Conservation (phyloP, 2,113 vertebrate species). For the Pterophyllum scalare region DNA sequence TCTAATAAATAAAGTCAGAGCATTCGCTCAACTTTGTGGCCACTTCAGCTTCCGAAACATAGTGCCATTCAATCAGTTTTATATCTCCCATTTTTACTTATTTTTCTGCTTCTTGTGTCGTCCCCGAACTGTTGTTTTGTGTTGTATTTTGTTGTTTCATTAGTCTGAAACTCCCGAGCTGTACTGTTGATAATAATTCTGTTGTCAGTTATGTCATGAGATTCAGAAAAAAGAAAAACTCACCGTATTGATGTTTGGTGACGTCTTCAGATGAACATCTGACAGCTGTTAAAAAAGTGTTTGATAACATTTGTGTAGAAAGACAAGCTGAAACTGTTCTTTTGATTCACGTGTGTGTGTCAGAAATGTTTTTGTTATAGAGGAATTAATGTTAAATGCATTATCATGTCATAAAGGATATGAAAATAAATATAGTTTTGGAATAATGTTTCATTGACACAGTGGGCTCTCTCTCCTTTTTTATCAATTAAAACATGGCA, state of each 20-base stretch:
- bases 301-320: background rate
- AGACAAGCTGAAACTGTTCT: slow-evolving; percentile 15
- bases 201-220: slow-evolving; percentile 17
- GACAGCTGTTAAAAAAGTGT: background rate
- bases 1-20: background rate
- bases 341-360: slow-evolving; percentile 20
- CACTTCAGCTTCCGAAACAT: background rate
- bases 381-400: slow-evolving; percentile 25
- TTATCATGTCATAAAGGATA: slow-evolving; percentile 10
- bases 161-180: background rate
- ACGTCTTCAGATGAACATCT: slow-evolving; percentile 28
- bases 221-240: slow-evolving; percentile 5
- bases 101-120: slow-evolving; percentile 8
- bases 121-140: background rate
- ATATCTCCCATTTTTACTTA: background rate
- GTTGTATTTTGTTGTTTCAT: slow-evolving; percentile 5
- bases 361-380: background rate
- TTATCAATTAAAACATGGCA: background rate
- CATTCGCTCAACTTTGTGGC: background rate
- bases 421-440: slow-evolving; percentile 48
- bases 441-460: slow-evolving; percentile 4
- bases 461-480: background rate
- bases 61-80: background rate
- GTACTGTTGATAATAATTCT: slow-evolving; percentile 16
- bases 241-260: slow-evolving; percentile 21